These are phyloP conservation scores for Halocynthia aurantium DNA, from an alignment of 23 tunicate species.

Conservation along the genomic window DNA sequence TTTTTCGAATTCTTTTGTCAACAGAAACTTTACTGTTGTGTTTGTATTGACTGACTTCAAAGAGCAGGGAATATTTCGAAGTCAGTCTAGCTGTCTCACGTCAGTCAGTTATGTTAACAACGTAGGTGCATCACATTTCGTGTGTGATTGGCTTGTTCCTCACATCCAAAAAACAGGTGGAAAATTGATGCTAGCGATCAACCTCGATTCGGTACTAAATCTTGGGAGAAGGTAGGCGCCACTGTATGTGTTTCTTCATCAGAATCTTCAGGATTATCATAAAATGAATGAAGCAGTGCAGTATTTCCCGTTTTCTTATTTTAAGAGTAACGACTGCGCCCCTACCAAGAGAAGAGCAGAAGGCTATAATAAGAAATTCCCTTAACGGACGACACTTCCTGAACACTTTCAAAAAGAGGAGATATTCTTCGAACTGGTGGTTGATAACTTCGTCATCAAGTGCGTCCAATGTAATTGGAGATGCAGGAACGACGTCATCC, in stretches of 20 bases:
- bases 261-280: too few species aligned
- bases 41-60: constrained; percentile 68
- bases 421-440: constrained; percentile 14
- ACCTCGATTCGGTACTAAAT: constrained; percentile 63
- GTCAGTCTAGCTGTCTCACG: background rate
- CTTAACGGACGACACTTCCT: background rate
- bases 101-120: constrained; percentile 13
- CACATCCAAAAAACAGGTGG: constrained; percentile 47
- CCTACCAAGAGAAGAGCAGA: too few species aligned
- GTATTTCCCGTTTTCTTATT: too few species aligned
- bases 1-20: background rate
- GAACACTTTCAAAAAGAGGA: background rate
- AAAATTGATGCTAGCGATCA: constrained; percentile 36
- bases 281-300: too few species aligned
- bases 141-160: constrained; percentile 72
- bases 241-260: too few species aligned
- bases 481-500: background rate
- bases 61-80: constrained; percentile 62
- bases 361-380: too few species aligned
- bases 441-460: constrained; percentile 12
- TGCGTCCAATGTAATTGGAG: background rate
- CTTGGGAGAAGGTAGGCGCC: constrained; percentile 39
- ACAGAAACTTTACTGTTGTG: constrained; percentile 49
- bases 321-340: too few species aligned
- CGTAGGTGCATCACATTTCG: constrained; percentile 62